These are phyloP conservation scores for Drosophila kuntzei DNA, from an alignment of 2,888 invertebrate species.

Conservation along the genomic window DNA sequence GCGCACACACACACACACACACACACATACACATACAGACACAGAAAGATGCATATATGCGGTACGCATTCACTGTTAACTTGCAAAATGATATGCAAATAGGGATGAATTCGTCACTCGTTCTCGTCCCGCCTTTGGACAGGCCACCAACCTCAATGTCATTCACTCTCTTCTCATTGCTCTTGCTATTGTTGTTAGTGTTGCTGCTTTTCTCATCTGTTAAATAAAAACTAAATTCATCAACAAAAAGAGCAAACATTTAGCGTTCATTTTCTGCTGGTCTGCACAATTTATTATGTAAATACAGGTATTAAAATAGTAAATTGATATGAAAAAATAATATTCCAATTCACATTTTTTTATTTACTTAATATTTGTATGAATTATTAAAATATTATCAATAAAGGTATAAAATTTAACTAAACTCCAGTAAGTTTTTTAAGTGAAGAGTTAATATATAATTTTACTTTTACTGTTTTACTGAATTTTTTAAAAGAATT, in stretches of 20 bases:
- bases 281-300: not conserved
- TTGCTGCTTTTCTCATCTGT: constrained; percentile 4
- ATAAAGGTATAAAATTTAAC: not conserved
- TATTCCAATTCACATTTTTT: not conserved
- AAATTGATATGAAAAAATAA: not conserved
- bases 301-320: too few relatives aligned
- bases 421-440: not conserved
- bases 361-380: not conserved
- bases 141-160: constrained; percentile 37
- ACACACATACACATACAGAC: constrained; percentile 20
- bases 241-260: not conserved
- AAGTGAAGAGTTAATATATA: not conserved
- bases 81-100: constrained; percentile 84
- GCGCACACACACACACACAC: constrained; percentile 38
- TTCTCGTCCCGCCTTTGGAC: constrained; percentile 21
- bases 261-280: not conserved
- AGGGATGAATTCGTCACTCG: constrained; percentile 80
- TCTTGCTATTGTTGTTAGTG: constrained; percentile 10
- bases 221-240: constrained; percentile 2
- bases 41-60: constrained; percentile 42
- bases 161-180: constrained; percentile 7
- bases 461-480: too few relatives aligned
- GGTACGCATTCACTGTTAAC: constrained; percentile 79
- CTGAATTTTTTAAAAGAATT: too few relatives aligned
- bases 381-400: not conserved